Percentiles rank a stretch among this genome's conserved stretches.
Evolutionary conservation across 1,140 invertebrate genomes (phyloP).

Genomic region (Achroia grisella): DNA sequence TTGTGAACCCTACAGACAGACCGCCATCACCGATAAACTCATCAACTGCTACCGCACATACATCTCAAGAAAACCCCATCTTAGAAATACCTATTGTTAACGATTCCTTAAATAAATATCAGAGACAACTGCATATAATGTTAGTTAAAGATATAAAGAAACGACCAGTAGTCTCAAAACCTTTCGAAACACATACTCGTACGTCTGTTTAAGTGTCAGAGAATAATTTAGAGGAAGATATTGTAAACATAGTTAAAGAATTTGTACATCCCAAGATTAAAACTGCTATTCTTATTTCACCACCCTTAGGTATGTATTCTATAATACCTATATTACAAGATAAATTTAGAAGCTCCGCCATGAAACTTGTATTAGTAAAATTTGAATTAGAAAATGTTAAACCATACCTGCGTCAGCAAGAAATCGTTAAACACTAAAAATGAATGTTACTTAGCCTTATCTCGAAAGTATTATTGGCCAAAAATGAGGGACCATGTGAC

Average conservation of each 20-base stretch:
- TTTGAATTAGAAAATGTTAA: conserved; percentile 11
- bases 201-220: conserved; percentile 7
- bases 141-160: conserved; percentile 10
- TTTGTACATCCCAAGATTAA: conserved; percentile 12
- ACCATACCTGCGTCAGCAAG: conserved; percentile 8
- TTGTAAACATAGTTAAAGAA: conserved; percentile 10
- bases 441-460: conserved; percentile 9
- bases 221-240: conserved; percentile 9
- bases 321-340: conserved; percentile 13
- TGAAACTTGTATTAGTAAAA: conserved; percentile 10
- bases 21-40: neutral
- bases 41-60: conserved; percentile 7
- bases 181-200: conserved; percentile 10
- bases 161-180: conserved; percentile 7
- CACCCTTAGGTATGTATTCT: conserved; percentile 4
- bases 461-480: conserved; percentile 13
- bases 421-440: conserved; percentile 11
- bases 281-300: conserved; percentile 9
- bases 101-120: conserved; percentile 13
- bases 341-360: conserved; percentile 10
- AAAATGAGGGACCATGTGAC: conserved; percentile 14
- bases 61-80: conserved; percentile 11
- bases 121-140: conserved; percentile 8
- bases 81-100: conserved; percentile 13
- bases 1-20: conserved; percentile 1